These are phyloP conservation scores for Parochlus steinenii DNA, from an alignment of 2,888 invertebrate species.

Conservation along the genomic window DNA sequence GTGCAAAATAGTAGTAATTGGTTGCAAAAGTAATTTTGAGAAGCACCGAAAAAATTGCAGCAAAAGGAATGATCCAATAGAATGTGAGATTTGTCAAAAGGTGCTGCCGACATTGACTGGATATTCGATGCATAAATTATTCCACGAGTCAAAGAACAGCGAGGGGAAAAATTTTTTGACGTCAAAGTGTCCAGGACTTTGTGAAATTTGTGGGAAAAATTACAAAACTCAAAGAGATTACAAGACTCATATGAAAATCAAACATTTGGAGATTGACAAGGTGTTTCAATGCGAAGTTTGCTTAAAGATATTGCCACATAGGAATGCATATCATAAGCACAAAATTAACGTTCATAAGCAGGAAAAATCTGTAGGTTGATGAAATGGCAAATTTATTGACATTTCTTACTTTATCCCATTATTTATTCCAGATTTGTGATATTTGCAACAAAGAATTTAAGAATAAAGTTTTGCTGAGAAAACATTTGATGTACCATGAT, in stretches of 20 bases:
- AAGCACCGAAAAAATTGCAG: conserved; percentile 6
- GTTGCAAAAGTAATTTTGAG: conserved; percentile 2
- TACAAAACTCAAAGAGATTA: too few species aligned
- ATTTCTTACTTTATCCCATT: too few species aligned
- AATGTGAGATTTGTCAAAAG: conserved; percentile 9
- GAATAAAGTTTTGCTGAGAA: conserved; percentile 4
- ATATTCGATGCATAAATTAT: conserved; percentile 9
- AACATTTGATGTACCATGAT: conserved; percentile 11
- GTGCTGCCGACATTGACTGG: conserved; percentile 3
- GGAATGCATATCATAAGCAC: too few species aligned
- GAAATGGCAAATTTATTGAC: too few species aligned
- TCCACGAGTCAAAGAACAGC: conserved; percentile 7
- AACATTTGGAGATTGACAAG: neutral
- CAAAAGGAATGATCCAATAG: conserved; percentile 8
- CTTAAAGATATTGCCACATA: too few species aligned
- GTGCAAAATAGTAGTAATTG: conserved; percentile 6
- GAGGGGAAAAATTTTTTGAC: conserved; percentile 1
- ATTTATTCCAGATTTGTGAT: too few species aligned
- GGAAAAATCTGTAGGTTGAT: too few species aligned
- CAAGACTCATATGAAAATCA: neutral
- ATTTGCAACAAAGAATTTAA: conserved; percentile 7
- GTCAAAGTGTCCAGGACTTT: neutral
- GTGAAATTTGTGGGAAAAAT: too few species aligned
- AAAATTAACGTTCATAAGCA: too few species aligned
- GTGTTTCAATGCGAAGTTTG: too few species aligned